Evolutionary conservation across 2,888 invertebrate species (phyloP).

Genomic region (Plebejus melissa): DNA sequence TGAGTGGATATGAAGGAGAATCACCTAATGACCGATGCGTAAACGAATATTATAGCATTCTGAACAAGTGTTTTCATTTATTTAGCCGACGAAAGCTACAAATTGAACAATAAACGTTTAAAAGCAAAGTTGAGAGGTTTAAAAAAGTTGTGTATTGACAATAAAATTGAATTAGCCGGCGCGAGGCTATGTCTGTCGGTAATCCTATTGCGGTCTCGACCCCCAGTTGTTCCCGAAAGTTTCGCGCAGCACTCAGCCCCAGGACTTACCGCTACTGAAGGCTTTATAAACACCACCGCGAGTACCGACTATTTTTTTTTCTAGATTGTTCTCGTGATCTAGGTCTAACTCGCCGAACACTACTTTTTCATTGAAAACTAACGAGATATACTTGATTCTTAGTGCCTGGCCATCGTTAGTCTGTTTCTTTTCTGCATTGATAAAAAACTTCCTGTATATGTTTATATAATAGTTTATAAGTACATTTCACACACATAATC

Average conservation of each 20-base stretch:
- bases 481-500: too few relatives aligned
- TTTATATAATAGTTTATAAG: too few relatives aligned
- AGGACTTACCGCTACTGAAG: slow-evolving; percentile 44
- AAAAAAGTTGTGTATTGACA: slow-evolving; percentile 52
- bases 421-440: neutral
- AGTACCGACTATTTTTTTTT: slow-evolving; percentile 21
- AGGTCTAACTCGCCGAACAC: neutral
- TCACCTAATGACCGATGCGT: neutral
- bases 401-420: neutral
- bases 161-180: slow-evolving; percentile 63
- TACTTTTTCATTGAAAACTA: neutral
- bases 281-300: slow-evolving; percentile 36
- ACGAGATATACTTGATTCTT: neutral
- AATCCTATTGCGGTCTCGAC: slow-evolving; percentile 69
- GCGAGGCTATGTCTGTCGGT: slow-evolving; percentile 59
- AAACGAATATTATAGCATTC: neutral
- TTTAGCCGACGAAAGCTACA: neutral
- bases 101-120: slow-evolving; percentile 19
- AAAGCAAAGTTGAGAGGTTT: slow-evolving; percentile 36
- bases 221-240: slow-evolving; percentile 61
- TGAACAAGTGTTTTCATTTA: neutral
- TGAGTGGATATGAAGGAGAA: neutral
- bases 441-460: neutral
- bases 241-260: slow-evolving; percentile 51
- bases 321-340: slow-evolving; percentile 10